Evolutionary conservation across 2,888 invertebrate species (phyloP), one percentile per base, ranked within the genome.

Genomic region (Monopis laevigella): DNA sequence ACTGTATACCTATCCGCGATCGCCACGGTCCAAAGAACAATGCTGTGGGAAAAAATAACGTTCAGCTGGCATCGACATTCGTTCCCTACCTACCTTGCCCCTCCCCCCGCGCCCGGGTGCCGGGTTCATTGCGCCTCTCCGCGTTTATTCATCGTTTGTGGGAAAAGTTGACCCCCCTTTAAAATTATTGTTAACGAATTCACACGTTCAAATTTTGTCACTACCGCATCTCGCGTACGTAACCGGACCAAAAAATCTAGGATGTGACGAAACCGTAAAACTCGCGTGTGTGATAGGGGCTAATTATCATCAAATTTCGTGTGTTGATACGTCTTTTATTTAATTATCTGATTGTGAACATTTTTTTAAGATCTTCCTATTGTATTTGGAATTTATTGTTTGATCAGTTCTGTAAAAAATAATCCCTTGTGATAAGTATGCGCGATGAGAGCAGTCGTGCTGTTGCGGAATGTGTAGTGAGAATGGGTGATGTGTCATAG

Each of bases 11-110:
- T 58, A 17, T 21, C 21, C 21, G 6, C 36, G 21, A 19, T 21
- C 61, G 75, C 62, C 63, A 73, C 77, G 78, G 77, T 75, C 73
- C 68, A 72, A 75, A 71, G 78, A 74, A 78, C 78, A 78, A 78
- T 78, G 80, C 78, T 82, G 82, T 82, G 82, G 82, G 82, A 82
- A 82, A 82, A 82, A 82, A 77, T 82, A 82, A 82, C 82, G 82
- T 81, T 73, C 81, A 80, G 78, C 80, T 77, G 78, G 73, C 75
- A 74, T 73, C 74, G 74, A 59, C 75, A 66, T 66, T 73, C 77
- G 77, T 77, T 77, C 75, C 74, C 77, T 74, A 75, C 72, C 77
- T 75, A 73, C 75, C 66, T 62, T 61, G 57, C 66, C 64, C 62
- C 72, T 61, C 72, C 69, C 72, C 73, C 75, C 72, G 32, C 74